Evolutionary conservation across 2,113 vertebrate genomes (phyloP), one percentile per base, ranked within the genome.

Genomic region (Aphyosemion australe): DNA sequence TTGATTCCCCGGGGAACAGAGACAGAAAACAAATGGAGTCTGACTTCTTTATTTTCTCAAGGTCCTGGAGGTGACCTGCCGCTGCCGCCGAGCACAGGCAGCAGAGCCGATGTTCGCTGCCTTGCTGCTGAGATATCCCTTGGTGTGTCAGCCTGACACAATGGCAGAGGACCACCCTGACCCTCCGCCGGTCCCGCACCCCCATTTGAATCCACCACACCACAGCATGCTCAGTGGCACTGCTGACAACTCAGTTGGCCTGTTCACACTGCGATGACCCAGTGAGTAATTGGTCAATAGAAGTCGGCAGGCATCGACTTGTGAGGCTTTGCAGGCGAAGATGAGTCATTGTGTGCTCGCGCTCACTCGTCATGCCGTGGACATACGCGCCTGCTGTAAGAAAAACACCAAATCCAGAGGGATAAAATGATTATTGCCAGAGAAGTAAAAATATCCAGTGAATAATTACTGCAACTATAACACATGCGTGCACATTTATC

Each of bases 21-120:
- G 83, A 79, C 61, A 1, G 58, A 76, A 84, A 83, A 88, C 87
- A 88, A 90, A 90, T 88, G 82, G 81, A 85, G 75, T 84, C 79
- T 78, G 85, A 85, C 83, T 88, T 65, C 52, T 63, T 82, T 74
- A 85, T 89, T 85, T 85, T 85, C 80, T 85, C 73, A 72, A 80
- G 80, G 83, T 87, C 80, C 72, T 69, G 48, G 37, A 59, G 70
- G 77, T 80, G 85, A 85, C 80, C 82, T 43, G 63, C 60, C 34
- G 46, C 56, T 31, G 46, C 70, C 48, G 74, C 14, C 6, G 69
- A 65, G 60, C 75, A 59, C 1, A 16, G 65, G 53, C 45, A 45
- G 48, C 42, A 54, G 52, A 32, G 26, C 37, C 45, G 75, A 69
- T 74, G 63, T 67, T 74, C 20, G 1, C 32, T 13, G 51, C 52